A percentile compares a stretch with the other conserved stretches of the same genome.
Conservation (phyloP, 2,888 invertebrate genomes). For the Myopa tessellatipennis region DNA sequence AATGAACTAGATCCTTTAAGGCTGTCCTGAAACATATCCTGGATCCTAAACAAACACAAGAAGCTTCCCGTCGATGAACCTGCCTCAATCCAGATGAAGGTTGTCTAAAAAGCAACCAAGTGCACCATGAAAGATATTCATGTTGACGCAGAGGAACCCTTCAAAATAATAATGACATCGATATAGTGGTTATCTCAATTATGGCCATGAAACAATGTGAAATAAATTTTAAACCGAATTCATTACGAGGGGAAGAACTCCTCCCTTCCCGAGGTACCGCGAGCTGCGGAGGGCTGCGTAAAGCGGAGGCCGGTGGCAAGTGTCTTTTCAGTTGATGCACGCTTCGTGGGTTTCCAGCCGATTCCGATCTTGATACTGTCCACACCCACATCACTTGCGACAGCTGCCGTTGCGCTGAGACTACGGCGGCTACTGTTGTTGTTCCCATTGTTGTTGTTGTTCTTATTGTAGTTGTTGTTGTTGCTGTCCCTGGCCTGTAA, state of each 20-base stretch:
- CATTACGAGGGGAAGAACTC: slow-evolving; percentile 22
- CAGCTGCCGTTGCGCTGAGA: slow-evolving; percentile 46
- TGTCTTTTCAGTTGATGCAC: slow-evolving; percentile 24
- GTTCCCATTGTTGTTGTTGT: no score
- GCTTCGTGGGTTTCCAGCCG: slow-evolving; percentile 44
- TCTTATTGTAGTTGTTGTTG: no score
- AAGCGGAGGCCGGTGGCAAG: background rate
- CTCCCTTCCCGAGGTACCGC: background rate
- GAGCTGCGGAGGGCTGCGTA: no score
- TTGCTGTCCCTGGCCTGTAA: background rate
- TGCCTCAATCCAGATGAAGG: no score
- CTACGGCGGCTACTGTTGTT: background rate
- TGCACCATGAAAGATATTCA: slow-evolving; percentile 1
- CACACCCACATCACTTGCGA: slow-evolving; percentile 49
- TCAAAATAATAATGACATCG: slow-evolving; percentile 21
- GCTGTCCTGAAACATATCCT: no score
- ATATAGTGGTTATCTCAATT: slow-evolving; percentile 16
- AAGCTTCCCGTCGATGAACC: no score
- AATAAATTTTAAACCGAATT: slow-evolving; percentile 25
- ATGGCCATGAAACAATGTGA: slow-evolving; percentile 8
- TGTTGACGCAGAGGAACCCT: slow-evolving; percentile 2
- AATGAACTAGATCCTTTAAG: no score
- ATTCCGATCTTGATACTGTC: slow-evolving; percentile 49
- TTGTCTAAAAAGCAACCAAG: background rate
- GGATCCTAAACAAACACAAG: no score